Evolutionary conservation across 2,888 invertebrate species (phyloP).

Genomic region (Acrocyrtus sp.): DNA sequence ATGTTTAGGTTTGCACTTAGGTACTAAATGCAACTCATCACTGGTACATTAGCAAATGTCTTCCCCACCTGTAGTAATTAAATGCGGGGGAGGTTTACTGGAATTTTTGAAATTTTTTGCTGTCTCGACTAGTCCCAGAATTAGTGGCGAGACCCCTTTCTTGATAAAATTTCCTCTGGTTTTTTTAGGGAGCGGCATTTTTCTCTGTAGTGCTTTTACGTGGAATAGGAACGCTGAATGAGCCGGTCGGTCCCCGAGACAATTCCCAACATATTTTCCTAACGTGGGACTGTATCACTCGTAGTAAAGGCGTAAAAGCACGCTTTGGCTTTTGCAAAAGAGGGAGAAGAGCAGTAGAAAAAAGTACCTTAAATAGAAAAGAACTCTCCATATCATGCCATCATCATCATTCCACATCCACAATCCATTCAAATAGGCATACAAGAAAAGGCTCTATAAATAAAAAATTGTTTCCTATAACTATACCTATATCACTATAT

Average conservation of each 20-base stretch:
- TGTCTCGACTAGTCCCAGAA: constrained; percentile 25
- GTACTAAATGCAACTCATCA: no score
- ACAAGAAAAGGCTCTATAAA: no score
- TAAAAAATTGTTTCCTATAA: no score
- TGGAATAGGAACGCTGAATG: constrained; percentile 32
- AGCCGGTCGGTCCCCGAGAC: constrained; percentile 47
- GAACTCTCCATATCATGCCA: no score
- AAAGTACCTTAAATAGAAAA: constrained; percentile 26
- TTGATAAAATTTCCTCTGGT: constrained; percentile 35
- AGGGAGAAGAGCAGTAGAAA: constrained; percentile 9
- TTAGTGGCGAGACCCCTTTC: constrained; percentile 25
- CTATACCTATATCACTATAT: no score
- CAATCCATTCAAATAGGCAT: no score
- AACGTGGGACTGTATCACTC: constrained; percentile 47
- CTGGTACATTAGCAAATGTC: no score
- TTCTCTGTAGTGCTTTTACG: constrained; percentile 8
- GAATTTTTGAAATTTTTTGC: constrained; percentile 31
- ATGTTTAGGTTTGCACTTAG: no score
- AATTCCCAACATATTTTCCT: constrained; percentile 6
- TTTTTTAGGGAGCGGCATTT: constrained; percentile 50
- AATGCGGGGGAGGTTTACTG: no score
- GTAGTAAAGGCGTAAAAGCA: constrained; percentile 55
- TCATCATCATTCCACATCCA: no score
- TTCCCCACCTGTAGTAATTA: no score
- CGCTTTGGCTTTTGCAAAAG: constrained; percentile 10